A percentile compares a stretch with the other conserved stretches of the same genome.
Conservation (phyloP, 1,140 invertebrate genomes). For the Bombus superbus region DNA sequence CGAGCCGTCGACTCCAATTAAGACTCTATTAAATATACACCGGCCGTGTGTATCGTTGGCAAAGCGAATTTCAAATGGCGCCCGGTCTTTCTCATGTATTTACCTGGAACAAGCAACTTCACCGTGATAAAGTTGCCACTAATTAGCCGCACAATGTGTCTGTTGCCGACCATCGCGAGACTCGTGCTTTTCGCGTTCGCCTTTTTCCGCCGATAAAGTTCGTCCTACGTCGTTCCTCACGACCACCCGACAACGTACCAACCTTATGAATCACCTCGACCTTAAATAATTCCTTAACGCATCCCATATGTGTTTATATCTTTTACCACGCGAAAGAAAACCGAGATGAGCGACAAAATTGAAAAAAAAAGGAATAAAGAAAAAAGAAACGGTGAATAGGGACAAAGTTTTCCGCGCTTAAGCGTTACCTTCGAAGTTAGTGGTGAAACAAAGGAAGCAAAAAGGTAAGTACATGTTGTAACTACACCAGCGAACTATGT, state of each 20-base stretch:
- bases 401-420: not conserved
- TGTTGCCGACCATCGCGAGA: slow-evolving; percentile 37
- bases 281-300: not conserved
- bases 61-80: slow-evolving; percentile 69
- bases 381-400: too few species aligned
- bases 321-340: too few species aligned
- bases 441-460: not conserved
- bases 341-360: too few species aligned
- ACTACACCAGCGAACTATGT: too few species aligned
- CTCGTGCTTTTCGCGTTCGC: slow-evolving; percentile 12
- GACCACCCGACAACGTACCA: not conserved
- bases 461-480: not conserved
- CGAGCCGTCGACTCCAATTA: slow-evolving; percentile 68
- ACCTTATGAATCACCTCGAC: not conserved
- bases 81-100: slow-evolving; percentile 58
- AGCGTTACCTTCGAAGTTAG: not conserved
- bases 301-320: too few species aligned
- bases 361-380: too few species aligned
- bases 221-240: not conserved
- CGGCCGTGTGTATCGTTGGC: slow-evolving; percentile 60
- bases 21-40: slow-evolving; percentile 73
- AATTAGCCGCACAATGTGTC: slow-evolving; percentile 65
- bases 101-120: slow-evolving; percentile 62
- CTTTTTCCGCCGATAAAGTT: slow-evolving; percentile 1
- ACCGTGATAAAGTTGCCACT: slow-evolving; percentile 64